Percentiles rank a stretch among this genome's conserved stretches.
Evolutionary conservation across 1,140 invertebrate species (phyloP).

Genomic region (Chelonus insularis): DNA sequence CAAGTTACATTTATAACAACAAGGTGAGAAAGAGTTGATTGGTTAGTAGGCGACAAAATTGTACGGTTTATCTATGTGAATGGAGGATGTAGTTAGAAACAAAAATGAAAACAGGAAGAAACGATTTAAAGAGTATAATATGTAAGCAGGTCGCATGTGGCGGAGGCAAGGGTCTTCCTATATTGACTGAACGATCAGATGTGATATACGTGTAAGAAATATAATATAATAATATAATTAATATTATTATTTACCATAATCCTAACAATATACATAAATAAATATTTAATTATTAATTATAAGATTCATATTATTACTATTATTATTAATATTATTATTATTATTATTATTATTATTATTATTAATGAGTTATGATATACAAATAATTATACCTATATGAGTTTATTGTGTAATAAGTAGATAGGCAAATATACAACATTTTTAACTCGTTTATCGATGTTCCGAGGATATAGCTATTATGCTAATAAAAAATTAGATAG

Average conservation of each 20-base stretch:
- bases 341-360: constrained; percentile 9
- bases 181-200: constrained; percentile 62
- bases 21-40: not conserved
- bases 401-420: constrained; percentile 44
- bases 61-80: constrained; percentile 17
- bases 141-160: constrained; percentile 41
- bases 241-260: no score
- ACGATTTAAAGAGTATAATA: constrained; percentile 23
- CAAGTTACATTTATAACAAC: not conserved
- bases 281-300: constrained; percentile 46
- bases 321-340: constrained; percentile 45
- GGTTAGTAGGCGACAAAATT: constrained; percentile 12
- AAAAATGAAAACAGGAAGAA: constrained; percentile 21
- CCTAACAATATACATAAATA: no score
- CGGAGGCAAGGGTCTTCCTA: constrained; percentile 60
- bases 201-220: constrained; percentile 60
- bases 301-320: constrained; percentile 45
- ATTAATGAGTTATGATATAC: constrained; percentile 48
- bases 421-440: constrained; percentile 56
- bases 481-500: constrained; percentile 44
- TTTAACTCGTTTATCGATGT: constrained; percentile 58
- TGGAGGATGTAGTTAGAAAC: constrained; percentile 21
- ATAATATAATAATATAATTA: no score
- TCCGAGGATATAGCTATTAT: constrained; percentile 45
- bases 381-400: constrained; percentile 43